Evolutionary conservation across 1,140 invertebrate species (phyloP), one percentile per base, ranked within the genome.

Genomic region (Drosophila subpulchrella): DNA sequence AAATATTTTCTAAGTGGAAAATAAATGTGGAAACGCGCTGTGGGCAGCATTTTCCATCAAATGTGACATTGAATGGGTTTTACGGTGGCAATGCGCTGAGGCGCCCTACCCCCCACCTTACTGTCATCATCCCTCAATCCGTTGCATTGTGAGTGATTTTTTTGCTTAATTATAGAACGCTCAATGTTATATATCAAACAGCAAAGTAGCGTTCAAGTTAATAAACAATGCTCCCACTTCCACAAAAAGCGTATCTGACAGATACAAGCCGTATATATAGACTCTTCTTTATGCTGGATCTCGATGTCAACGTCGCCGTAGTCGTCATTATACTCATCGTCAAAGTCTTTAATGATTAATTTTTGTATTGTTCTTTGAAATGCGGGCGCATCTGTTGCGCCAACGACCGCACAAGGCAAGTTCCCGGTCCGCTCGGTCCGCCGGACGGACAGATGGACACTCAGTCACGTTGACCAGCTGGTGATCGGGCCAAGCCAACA

Each of bases 281-380:
- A 15, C 27, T 11, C 27, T 70, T 71, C 74, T 78, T 78, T 78
- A 78, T 83, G 61, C 59, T 53, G 70, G 41, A 61, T 32, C 58
- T 47, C 74, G 80, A 61, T 80, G 81, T 85, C 81, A 84, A 61
- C 77, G 54, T 63, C 63, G 70, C 27, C 59, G 58, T 32, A 68
- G 67, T 63, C 61, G 42, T 70, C 66, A 68, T 51, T 72, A 77
- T 68, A 46, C 60, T 44, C 75, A 65, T 83, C 75, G 60, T 63
- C 68, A 73, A 86, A 86, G 63, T 80, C 79, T 77, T 75, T 67
- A 82, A 83, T 88, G 83, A 88, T 88, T 83, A 88, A 88, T 88
- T 88, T 79, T 80, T 34, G 61, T 71, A 88, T 88, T 88, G 83
- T 88, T 88, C 79, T 82, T 75, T 66, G 59, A 83, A 76, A 82